These are phyloP conservation scores for Artemia sp. DNA, from an alignment of 2,888 invertebrate genomes.

Conservation along the genomic window DNA sequence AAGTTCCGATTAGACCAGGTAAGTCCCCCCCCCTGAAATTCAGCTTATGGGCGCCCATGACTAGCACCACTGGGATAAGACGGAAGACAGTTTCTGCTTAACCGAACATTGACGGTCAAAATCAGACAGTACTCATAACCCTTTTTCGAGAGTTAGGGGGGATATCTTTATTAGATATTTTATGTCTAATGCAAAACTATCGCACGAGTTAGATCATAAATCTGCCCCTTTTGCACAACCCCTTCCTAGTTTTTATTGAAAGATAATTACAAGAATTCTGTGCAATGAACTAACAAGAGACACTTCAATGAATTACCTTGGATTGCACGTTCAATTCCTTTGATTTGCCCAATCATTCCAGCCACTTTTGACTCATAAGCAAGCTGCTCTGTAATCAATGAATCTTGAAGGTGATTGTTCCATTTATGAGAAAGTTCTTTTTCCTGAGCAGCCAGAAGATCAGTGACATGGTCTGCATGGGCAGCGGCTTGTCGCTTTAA, in stretches of 20 bases:
- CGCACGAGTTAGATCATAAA: too few relatives aligned
- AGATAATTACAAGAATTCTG: too few relatives aligned
- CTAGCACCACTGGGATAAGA: not conserved
- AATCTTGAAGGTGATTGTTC: constrained; percentile 45
- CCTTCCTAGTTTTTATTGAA: too few relatives aligned
- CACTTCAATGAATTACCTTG: constrained; percentile 40
- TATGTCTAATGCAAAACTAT: too few relatives aligned
- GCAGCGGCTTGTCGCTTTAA: constrained; percentile 68
- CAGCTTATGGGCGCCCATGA: not conserved
- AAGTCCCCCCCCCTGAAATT: not conserved
- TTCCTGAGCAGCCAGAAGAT: constrained; percentile 45
- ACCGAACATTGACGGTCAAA: not conserved
- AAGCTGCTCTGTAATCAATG: constrained; percentile 45
- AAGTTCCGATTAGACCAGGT: not conserved
- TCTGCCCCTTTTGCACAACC: too few relatives aligned
- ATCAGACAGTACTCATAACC: not conserved
- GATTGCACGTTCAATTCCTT: constrained; percentile 56
- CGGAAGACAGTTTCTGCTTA: not conserved
- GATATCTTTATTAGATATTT: too few relatives aligned
- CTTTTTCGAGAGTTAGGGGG: constrained; percentile 12
- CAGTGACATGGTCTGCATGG: constrained; percentile 60
- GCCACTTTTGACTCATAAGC: constrained; percentile 52
- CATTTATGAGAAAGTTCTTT: constrained; percentile 40
- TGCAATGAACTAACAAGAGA: not conserved
- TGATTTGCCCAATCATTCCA: constrained; percentile 50